Conservation (phyloP, 1,140 invertebrate genomes). For the Drosophila tani region DNA sequence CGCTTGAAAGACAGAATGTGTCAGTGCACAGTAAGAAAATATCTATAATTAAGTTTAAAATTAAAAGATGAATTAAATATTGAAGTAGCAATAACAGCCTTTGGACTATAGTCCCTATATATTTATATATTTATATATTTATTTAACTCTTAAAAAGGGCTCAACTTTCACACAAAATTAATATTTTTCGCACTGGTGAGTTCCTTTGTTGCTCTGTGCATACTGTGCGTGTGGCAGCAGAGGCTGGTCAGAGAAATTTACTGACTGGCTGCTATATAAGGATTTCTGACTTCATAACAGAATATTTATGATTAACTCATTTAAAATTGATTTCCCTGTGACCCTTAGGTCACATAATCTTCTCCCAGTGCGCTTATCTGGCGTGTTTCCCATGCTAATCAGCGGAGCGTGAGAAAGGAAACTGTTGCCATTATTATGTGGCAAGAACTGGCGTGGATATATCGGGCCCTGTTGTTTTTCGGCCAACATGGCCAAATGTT, state of each 20-base stretch:
- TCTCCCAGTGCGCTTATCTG: constrained; percentile 3
- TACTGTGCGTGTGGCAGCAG: too few relatives aligned
- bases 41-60: neutral
- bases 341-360: neutral
- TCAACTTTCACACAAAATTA: too few relatives aligned
- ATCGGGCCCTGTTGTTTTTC: constrained; percentile 25
- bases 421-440: constrained; percentile 44
- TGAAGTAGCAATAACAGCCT: too few relatives aligned
- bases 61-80: too few relatives aligned
- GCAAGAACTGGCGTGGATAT: constrained; percentile 11
- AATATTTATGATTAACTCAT: neutral
- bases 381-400: constrained; percentile 23
- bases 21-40: neutral
- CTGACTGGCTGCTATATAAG: too few relatives aligned
- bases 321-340: neutral
- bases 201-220: too few relatives aligned
- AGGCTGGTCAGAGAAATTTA: too few relatives aligned
- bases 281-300: too few relatives aligned
- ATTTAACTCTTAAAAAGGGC: too few relatives aligned
- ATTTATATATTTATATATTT: too few relatives aligned
- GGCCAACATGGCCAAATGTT: constrained; percentile 23
- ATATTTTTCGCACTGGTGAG: too few relatives aligned
- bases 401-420: constrained; percentile 33
- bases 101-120: too few relatives aligned
- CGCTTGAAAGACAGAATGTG: constrained; percentile 9